Conservation (phyloP, 2,888 invertebrate species). For the Spodoptera picta region DNA sequence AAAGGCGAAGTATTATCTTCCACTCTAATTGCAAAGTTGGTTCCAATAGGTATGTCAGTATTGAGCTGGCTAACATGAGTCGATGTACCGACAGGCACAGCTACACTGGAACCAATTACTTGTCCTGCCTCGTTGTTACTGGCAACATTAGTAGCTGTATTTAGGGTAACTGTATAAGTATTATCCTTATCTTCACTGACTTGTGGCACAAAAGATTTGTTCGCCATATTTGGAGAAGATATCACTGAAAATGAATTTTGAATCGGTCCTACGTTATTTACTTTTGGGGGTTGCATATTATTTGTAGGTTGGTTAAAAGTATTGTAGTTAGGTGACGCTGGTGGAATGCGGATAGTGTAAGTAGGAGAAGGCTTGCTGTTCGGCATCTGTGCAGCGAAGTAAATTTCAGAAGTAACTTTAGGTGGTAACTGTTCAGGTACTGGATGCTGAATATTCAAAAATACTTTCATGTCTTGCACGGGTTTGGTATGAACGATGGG, state of each 20-base stretch:
- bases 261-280: conserved; percentile 50
- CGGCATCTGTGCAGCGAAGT: conserved; percentile 82
- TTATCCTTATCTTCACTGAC: conserved; percentile 68
- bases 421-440: conserved; percentile 78
- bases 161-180: conserved; percentile 78
- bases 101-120: conserved; percentile 78
- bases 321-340: conserved; percentile 59
- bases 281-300: conserved; percentile 38
- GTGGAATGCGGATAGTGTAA: conserved; percentile 81
- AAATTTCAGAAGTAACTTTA: conserved; percentile 86
- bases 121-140: conserved; percentile 71
- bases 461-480: conserved; percentile 84
- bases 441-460: conserved; percentile 83
- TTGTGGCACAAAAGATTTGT: conserved; percentile 67
- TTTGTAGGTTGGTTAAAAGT: conserved; percentile 57
- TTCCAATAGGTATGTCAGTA: conserved; percentile 84
- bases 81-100: conserved; percentile 73
- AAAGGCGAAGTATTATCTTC: conserved; percentile 77
- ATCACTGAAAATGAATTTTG: conserved; percentile 65
- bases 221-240: conserved; percentile 65
- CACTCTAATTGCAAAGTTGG: conserved; percentile 85
- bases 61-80: conserved; percentile 73
- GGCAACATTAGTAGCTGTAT: conserved; percentile 79
- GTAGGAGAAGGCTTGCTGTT: conserved; percentile 77
- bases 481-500: conserved; percentile 82